Conservation (phyloP, 2,113 vertebrate genomes). For the Mustela nigripes region DNA sequence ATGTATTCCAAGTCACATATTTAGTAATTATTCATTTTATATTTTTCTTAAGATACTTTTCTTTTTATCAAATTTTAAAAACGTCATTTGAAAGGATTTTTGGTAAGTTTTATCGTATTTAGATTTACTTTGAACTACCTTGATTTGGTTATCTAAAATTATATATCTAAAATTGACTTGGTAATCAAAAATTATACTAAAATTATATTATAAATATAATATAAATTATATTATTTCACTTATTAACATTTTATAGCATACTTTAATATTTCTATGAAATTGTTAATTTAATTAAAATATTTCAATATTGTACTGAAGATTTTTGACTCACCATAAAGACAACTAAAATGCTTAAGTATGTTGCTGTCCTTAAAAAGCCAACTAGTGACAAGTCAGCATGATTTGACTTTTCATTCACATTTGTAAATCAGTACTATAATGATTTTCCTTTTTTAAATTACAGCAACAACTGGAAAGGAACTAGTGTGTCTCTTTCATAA, state of each 20-base stretch:
- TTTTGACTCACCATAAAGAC: background rate
- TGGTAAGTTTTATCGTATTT: background rate
- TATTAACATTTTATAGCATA: background rate
- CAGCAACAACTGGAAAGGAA: background rate
- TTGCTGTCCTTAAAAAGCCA: background rate
- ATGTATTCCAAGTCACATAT: background rate
- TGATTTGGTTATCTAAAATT: conserved; percentile 23
- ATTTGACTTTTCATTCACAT: background rate
- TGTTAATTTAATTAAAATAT: background rate
- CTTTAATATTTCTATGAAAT: background rate
- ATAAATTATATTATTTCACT: background rate
- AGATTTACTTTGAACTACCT: conserved; percentile 1
- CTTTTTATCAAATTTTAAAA: background rate
- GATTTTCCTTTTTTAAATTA: background rate
- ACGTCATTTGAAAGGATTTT: background rate
- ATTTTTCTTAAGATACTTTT: conserved; percentile 7
- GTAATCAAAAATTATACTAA: too few relatives aligned
- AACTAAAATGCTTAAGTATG: background rate
- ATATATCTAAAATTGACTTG: too few relatives aligned
- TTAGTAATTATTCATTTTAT: background rate
- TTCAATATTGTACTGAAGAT: background rate
- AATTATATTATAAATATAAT: too few relatives aligned
- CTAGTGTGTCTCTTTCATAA: background rate
- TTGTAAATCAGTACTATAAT: background rate
- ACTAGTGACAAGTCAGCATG: background rate